Percentiles rank a stretch among this genome's conserved stretches.
Evolutionary conservation across 2,888 invertebrate genomes (phyloP).

Genomic region (Diabrotica balteata): DNA sequence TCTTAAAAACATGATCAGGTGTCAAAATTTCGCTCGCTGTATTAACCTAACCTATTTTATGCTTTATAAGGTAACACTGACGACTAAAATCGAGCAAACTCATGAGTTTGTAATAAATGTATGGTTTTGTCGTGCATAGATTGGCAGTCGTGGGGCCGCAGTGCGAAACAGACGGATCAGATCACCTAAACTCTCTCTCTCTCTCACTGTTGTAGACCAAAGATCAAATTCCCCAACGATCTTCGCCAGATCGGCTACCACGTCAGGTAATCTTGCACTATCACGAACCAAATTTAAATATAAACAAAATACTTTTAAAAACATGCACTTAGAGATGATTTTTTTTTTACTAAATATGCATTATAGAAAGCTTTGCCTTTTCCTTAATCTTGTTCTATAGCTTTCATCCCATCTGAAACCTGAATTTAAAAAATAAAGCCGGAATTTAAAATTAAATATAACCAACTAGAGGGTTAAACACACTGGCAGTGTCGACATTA

Average conservation of each 20-base stretch:
- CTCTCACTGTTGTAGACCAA: conserved; percentile 30
- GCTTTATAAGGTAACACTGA: conserved; percentile 13
- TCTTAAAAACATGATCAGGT: too few species aligned
- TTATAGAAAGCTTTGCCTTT: conserved; percentile 56
- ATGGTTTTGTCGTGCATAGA: conserved; percentile 58
- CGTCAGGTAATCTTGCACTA: conserved; percentile 58
- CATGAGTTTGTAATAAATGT: conserved; percentile 53
- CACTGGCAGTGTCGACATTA: conserved; percentile 20
- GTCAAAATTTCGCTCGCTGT: too few species aligned
- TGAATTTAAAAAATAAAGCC: conserved; percentile 46
- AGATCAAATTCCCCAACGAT: conserved; percentile 28
- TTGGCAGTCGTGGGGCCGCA: conserved; percentile 53
- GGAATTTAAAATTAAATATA: conserved; percentile 43
- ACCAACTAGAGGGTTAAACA: conserved; percentile 37
- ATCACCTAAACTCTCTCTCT: conserved; percentile 26
- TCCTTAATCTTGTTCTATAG: conserved; percentile 58
- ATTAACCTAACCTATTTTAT: conserved; percentile 2
- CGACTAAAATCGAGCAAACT: conserved; percentile 34
- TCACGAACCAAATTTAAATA: conserved; percentile 54
- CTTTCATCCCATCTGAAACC: conserved; percentile 59
- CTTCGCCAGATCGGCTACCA: conserved; percentile 51
- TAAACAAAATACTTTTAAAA: conserved; percentile 23
- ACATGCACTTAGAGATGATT: conserved; percentile 26
- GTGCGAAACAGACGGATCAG: conserved; percentile 25
- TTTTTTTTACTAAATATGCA: conserved; percentile 41